These are phyloP conservation scores for Trypoxylus dichotomus DNA, from an alignment of 1,140 invertebrate species.

Conservation along the genomic window DNA sequence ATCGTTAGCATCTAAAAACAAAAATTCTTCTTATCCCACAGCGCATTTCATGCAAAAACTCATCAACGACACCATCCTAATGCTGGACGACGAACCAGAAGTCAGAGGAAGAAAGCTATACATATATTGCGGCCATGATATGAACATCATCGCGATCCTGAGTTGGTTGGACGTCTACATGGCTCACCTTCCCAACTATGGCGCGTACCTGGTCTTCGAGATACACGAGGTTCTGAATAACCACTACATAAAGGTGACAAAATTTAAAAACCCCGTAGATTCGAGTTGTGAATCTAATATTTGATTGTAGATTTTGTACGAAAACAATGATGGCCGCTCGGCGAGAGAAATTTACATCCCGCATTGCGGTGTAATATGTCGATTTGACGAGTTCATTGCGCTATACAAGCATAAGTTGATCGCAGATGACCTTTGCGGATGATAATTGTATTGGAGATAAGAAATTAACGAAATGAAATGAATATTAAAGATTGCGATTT, in stretches of 20 bases:
- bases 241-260: not conserved
- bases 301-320: not conserved
- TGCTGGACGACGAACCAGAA: conserved; percentile 28
- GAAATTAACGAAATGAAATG: no score
- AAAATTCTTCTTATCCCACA: no score
- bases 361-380: not conserved
- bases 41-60: conserved; percentile 40
- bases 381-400: not conserved
- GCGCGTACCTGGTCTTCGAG: conserved; percentile 41
- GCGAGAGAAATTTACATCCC: not conserved
- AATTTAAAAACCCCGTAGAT: not conserved
- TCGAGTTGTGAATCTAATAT: not conserved
- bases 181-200: conserved; percentile 41
- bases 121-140: conserved; percentile 43
- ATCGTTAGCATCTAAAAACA: not conserved
- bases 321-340: not conserved
- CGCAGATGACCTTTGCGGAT: not conserved
- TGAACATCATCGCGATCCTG: conserved; percentile 38
- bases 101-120: conserved; percentile 36
- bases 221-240: conserved; percentile 33
- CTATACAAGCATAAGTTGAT: not conserved
- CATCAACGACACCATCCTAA: conserved; percentile 36
- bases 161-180: conserved; percentile 36
- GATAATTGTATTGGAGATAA: not conserved
- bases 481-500: no score